Conservation (phyloP, 1,140 invertebrate genomes). For the Elymnias hypermnestra region DNA sequence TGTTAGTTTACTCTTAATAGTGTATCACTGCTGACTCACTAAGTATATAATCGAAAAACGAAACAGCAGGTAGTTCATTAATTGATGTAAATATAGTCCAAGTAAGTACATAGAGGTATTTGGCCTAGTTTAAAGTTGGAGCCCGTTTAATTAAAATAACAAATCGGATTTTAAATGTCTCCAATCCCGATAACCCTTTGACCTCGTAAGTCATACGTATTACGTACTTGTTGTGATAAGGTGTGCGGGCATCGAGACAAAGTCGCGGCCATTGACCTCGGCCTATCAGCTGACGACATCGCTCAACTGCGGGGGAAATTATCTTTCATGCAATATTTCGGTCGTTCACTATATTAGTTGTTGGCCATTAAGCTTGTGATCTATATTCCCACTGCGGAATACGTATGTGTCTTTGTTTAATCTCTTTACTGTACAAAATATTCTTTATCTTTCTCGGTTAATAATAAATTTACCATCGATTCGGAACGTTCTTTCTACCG, state of each 20-base stretch:
- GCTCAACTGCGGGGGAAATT: conserved; percentile 53
- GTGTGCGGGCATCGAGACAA: conserved; percentile 60
- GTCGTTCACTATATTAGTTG: conserved; percentile 56
- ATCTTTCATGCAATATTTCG: conserved; percentile 65
- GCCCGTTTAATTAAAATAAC: conserved; percentile 17
- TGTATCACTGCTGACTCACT: too few species aligned
- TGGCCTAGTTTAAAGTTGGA: conserved; percentile 17
- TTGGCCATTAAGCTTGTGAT: too few species aligned
- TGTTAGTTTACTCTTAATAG: too few species aligned
- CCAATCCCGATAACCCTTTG: conserved; percentile 62
- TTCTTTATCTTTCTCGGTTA: too few species aligned
- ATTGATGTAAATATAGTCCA: too few species aligned
- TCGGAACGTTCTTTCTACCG: too few species aligned
- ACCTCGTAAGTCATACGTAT: conserved; percentile 27
- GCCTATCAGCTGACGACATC: conserved; percentile 71
- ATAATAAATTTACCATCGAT: too few species aligned
- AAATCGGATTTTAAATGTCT: conserved; percentile 49
- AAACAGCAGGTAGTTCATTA: too few species aligned
- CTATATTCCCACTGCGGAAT: too few species aligned
- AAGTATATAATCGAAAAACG: too few species aligned
- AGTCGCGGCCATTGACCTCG: conserved; percentile 62
- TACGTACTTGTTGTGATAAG: conserved; percentile 44
- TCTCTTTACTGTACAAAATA: too few species aligned
- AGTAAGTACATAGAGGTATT: conserved; percentile 6
- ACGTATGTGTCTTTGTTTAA: too few species aligned